Evolutionary conservation across 2,113 vertebrate genomes (phyloP).

Genomic region (Menura novaehollandiae): DNA sequence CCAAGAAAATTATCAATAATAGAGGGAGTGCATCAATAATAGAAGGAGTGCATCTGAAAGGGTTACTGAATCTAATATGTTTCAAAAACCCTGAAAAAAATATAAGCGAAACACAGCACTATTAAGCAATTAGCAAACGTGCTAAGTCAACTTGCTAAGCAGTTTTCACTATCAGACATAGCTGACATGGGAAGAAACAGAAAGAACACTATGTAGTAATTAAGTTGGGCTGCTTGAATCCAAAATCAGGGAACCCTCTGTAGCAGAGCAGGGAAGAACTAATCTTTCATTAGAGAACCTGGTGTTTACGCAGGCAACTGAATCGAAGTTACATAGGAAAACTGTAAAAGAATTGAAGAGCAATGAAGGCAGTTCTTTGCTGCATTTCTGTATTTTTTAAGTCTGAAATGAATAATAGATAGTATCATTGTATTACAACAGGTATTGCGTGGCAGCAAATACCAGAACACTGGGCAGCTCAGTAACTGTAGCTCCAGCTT

Average conservation of each 20-base stretch:
- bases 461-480: not conserved
- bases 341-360: not conserved
- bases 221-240: constrained; percentile 8
- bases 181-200: constrained; percentile 39
- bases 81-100: not conserved
- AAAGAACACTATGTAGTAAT: constrained; percentile 54
- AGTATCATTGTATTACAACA: not conserved
- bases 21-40: not conserved
- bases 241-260: not conserved
- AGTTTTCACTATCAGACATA: constrained; percentile 34
- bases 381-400: constrained; percentile 6
- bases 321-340: not conserved
- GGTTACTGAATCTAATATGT: not conserved
- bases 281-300: not conserved
- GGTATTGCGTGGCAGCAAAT: not conserved
- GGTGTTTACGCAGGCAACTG: not conserved
- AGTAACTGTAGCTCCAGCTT: not conserved
- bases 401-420: not conserved
- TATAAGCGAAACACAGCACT: constrained; percentile 15
- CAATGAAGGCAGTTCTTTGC: not conserved
- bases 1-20: not conserved
- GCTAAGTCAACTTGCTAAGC: constrained; percentile 42
- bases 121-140: constrained; percentile 58
- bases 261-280: not conserved
- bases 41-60: not conserved